A percentile compares a stretch with the other conserved stretches of the same genome.
Conservation (phyloP, 64 coral and sea anemone genomes). For the Pocillopora damicornis region DNA sequence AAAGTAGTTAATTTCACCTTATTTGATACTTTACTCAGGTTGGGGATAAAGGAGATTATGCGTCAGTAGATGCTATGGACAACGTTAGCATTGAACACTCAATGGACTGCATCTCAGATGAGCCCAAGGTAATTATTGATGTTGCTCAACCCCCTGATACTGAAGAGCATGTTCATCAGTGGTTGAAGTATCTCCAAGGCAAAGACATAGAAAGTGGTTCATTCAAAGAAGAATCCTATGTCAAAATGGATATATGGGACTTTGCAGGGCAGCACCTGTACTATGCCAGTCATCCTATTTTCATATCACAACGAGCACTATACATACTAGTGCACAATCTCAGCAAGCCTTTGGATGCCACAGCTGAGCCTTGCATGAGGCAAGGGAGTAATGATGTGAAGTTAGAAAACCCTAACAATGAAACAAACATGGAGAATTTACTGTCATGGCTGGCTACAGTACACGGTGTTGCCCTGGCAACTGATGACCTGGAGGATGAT, state of each 20-base stretch:
- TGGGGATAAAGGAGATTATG: background rate
- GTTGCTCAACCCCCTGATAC: background rate
- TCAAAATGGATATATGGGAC: conserved; percentile 28
- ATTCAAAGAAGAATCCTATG: background rate
- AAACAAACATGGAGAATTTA: conserved; percentile 40
- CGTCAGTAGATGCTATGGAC: background rate
- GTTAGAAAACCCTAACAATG: conserved; percentile 8
- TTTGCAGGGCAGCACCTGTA: conserved; percentile 44
- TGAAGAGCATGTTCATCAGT: background rate
- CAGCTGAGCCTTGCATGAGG: conserved; percentile 32
- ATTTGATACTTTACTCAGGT: no score
- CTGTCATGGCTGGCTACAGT: conserved; percentile 40
- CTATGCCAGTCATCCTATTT: conserved; percentile 26
- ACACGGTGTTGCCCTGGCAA: background rate
- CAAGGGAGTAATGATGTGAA: conserved; percentile 5
- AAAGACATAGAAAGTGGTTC: background rate
- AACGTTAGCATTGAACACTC: no score
- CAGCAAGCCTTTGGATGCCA: conserved; percentile 14
- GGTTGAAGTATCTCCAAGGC: background rate
- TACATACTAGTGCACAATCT: conserved; percentile 41
- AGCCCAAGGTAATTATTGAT: background rate
- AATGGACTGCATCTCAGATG: background rate
- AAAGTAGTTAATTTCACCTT: no score
- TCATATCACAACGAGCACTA: background rate
- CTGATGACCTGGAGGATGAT: background rate